Percentiles rank a stretch among this genome's conserved stretches.
These are phyloP conservation scores for Noctua comes DNA, from an alignment of 2,888 invertebrate genomes.

Conservation along the genomic window DNA sequence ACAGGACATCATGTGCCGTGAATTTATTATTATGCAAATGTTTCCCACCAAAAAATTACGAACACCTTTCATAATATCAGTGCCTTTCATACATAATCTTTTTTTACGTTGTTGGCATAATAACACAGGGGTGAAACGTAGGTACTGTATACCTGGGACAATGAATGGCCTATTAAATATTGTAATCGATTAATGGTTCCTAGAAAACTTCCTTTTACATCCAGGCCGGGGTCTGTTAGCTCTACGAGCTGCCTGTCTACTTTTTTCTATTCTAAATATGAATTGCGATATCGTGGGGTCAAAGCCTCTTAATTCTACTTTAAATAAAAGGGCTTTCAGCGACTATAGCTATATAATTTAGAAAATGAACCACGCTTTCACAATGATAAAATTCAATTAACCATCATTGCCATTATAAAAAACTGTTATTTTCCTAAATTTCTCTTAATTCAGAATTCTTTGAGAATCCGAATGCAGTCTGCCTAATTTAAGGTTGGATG, in stretches of 20 bases:
- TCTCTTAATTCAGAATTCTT: too few species aligned
- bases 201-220: background rate
- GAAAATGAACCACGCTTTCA: too few species aligned
- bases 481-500: too few species aligned
- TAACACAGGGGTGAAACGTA: background rate
- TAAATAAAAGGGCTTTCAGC: too few species aligned
- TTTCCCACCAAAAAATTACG: constrained; percentile 28
- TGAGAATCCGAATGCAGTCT: too few species aligned
- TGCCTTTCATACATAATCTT: constrained; percentile 4
- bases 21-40: constrained; percentile 56
- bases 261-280: background rate
- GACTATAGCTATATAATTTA: too few species aligned
- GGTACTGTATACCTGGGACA: background rate
- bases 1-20: constrained; percentile 27
- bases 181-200: background rate
- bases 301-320: too few species aligned
- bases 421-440: too few species aligned
- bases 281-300: too few species aligned
- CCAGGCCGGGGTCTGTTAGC: background rate
- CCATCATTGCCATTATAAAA: too few species aligned
- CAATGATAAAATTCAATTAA: too few species aligned
- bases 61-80: constrained; percentile 34
- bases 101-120: background rate
- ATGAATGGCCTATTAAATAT: background rate
- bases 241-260: background rate